Evolutionary conservation across 2,888 invertebrate species (phyloP).

Genomic region (Emmelina monodactyla): DNA sequence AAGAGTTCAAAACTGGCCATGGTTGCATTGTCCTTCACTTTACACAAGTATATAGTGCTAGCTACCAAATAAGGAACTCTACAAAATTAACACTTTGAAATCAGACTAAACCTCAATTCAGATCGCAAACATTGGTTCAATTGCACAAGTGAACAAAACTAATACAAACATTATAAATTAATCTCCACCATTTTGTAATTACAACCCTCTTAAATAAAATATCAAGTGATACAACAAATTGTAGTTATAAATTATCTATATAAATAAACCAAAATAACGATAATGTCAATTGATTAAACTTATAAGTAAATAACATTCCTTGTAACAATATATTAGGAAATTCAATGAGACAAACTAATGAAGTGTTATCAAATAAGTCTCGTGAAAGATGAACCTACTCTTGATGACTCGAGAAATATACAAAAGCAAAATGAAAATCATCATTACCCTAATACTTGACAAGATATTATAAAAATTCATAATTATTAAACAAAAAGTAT

Average conservation of each 20-base stretch:
- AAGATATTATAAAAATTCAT: constrained; percentile 28
- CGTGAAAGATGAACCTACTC: background rate
- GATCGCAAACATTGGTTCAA: constrained; percentile 61
- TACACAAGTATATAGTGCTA: constrained; percentile 38
- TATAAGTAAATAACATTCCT: constrained; percentile 41
- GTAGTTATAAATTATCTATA: constrained; percentile 24
- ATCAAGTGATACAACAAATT: constrained; percentile 53
- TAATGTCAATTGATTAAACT: constrained; percentile 50
- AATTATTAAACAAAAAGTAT: constrained; percentile 36
- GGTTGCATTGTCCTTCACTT: constrained; percentile 24
- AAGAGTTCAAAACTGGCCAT: constrained; percentile 14
- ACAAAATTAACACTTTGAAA: constrained; percentile 50
- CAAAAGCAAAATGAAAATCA: constrained; percentile 5
- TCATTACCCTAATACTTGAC: constrained; percentile 19
- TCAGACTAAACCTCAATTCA: constrained; percentile 54
- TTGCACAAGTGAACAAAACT: constrained; percentile 56
- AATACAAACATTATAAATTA: constrained; percentile 57
- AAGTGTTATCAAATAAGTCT: background rate
- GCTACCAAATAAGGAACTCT: constrained; percentile 64
- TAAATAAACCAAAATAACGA: constrained; percentile 48
- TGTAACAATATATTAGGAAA: constrained; percentile 32
- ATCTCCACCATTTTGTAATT: constrained; percentile 51
- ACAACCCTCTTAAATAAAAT: constrained; percentile 47
- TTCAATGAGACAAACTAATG: constrained; percentile 20
- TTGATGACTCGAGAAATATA: constrained; percentile 14